Base-by-base conservation (phyloP, 2,113 vertebrate genomes). In the Bos indicus region DNA sequence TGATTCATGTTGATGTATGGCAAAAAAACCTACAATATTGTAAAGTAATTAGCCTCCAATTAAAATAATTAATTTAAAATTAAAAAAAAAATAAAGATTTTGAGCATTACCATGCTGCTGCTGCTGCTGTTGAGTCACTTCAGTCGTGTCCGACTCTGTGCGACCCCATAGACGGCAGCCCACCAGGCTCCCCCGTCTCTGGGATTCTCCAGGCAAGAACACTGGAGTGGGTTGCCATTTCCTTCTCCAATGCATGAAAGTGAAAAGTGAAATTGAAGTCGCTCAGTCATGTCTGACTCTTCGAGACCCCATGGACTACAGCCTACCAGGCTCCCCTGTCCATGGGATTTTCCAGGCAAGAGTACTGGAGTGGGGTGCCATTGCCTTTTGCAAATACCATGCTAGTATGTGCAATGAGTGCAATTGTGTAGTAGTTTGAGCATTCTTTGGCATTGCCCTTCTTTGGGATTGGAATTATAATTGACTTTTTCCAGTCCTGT, bases 111-210 rank as follows among this genome's bases (percentile, higher is more conserved):
- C 36, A 43, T 43, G 36, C 67, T n/a, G 33, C 59, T 59, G n/a
- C 64, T 64, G 33, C 57, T 60, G 26, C 59, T 60, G 59, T 12
- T 28, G 28, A 60, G 59, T 60, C 5, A 0, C 26, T 60, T 30
- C 59, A 60, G 59, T 60, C 6, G 0, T 60, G 59, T 60, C 59
- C 0, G 0, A 60, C 12, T 60, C 12, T 60, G 26, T 60, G 5
- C 0, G 2, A 60, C 59, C 59, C 59, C 59, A 60, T 14, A 60
- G 59, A 60, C 0, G 2, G 59, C 59, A 60, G 59, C 26, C 26
- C 26, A 14, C 26, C 26, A 60, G 26, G 26, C 26, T 60, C 6
- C 12, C 59, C 59, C 2, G 0, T 60, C 59, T 6, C 59, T 60
- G 59, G 26, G 26, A 14, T 14, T 60, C 26, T 60, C 59, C 26